Base-by-base conservation (phyloP, 2,888 invertebrate species). In the Tortricodes alternella region DNA sequence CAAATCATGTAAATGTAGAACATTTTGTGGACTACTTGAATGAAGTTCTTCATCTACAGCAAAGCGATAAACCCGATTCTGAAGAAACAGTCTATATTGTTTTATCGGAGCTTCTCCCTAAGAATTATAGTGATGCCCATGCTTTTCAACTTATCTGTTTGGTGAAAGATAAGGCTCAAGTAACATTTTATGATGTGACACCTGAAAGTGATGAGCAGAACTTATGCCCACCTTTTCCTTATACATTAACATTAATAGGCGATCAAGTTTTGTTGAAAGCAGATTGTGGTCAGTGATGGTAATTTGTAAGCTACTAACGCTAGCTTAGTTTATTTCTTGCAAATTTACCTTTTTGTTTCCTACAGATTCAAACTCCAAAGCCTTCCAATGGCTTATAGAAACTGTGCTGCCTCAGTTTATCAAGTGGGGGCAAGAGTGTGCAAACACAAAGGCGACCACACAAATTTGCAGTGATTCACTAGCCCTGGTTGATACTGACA, bases 401-500 rank as follows among this genome's bases (percentile, higher is more conserved):
- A 88, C 83, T 62, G 80, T 95, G 29, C 84, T 94, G 62, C 88
- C 91, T 9, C 94, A 93, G 73, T 75, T 95, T 58, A 62, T 92
- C 0, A 94, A 93, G 71, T 95, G 95, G 94, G 86, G 92, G 67
- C 67, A 91, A 72, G 85, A 90, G 71, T 65, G 78, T 58, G 52
- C 76, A 62, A 67, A 34, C 62, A 49, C 67, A 63, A 63, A 59
- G 29, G 46, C 62, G 4, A 65, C 61, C 11, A 62, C 64, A 16
- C 66, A 59, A n/a, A 59, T 80, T 24, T 81, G 80, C 46, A 81
- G 64, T 53, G 83, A 88, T 61, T 96, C 97, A 0, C 82, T 97
- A 37, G 85, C 90, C 53, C 86, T 96, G 32, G 86, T 98, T 2
- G 85, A 93, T 8, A 78, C 93, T 8, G 94, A 95, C 60, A 87